These are phyloP conservation scores for Lanistes nyassanus DNA, from an alignment of 1,140 invertebrate species.

Conservation along the genomic window DNA sequence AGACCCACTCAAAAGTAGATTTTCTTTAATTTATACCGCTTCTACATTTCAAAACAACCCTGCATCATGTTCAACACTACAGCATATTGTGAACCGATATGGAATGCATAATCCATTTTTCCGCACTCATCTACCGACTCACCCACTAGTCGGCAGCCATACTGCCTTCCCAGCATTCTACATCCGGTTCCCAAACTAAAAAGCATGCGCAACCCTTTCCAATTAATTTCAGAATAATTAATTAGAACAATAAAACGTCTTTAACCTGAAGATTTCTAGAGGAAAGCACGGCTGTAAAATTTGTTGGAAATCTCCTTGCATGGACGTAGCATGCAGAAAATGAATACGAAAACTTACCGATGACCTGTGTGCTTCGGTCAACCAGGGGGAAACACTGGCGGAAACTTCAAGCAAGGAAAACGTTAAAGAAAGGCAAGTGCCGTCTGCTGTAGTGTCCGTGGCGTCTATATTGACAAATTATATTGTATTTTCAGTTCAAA, in stretches of 20 bases:
- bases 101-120: too few species aligned
- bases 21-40: too few species aligned
- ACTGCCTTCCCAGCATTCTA: conserved; percentile 37
- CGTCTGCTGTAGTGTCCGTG: not conserved
- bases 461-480: not conserved
- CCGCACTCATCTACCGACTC: not conserved
- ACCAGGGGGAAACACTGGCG: conserved; percentile 13
- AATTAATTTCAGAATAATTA: conserved; percentile 66
- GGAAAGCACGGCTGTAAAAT: conserved; percentile 1
- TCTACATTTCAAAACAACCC: too few species aligned
- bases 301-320: not conserved
- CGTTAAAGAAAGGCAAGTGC: not conserved
- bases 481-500: too few species aligned
- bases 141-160: conserved; percentile 31
- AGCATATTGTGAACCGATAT: too few species aligned
- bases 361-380: conserved; percentile 3
- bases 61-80: too few species aligned
- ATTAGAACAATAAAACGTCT: conserved; percentile 64
- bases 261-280: conserved; percentile 12
- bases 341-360: not conserved
- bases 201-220: conserved; percentile 59
- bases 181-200: conserved; percentile 31
- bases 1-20: too few species aligned
- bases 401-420: conserved; percentile 17
- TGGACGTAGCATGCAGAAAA: not conserved